phyloP scores from a whole-genome alignment of 2,888 invertebrate genomes.

The Melanostoma mellinum region DNA sequence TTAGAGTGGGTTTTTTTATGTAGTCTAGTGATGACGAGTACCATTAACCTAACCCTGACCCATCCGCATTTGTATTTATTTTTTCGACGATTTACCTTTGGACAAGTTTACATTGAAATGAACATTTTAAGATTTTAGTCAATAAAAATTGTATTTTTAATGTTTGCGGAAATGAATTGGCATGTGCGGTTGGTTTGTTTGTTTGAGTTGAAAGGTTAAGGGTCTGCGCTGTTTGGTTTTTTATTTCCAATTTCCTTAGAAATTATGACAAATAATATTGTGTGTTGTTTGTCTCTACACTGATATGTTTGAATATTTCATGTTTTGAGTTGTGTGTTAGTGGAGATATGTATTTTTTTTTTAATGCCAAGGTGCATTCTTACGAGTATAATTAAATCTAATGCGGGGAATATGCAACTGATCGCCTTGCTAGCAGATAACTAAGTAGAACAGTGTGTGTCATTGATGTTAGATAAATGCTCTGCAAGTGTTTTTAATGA shows the following conservation, averaged over 20 bases:
- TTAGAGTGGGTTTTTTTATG: background rate
- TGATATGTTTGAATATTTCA: background rate
- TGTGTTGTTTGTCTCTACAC: too few species aligned
- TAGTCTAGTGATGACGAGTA: slow-evolving; percentile 24
- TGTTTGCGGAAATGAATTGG: slow-evolving; percentile 56
- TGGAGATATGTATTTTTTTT: slow-evolving; percentile 24
- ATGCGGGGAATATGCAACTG: slow-evolving; percentile 35
- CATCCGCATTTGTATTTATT: slow-evolving; percentile 3
- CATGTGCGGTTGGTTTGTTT: slow-evolving; percentile 13
- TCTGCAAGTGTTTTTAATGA: slow-evolving; percentile 3
- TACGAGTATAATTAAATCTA: slow-evolving; percentile 21
- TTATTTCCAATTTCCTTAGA: slow-evolving; percentile 13
- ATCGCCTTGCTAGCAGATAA: slow-evolving; percentile 41
- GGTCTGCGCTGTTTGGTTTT: slow-evolving; percentile 15
- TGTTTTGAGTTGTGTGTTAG: slow-evolving; percentile 23
- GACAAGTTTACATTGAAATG: slow-evolving; percentile 37
- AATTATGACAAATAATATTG: slow-evolving; percentile 21
- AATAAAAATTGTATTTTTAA: slow-evolving; percentile 34
- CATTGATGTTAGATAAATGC: slow-evolving; percentile 12
- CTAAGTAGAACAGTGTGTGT: slow-evolving; percentile 47
- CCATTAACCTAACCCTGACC: slow-evolving; percentile 56
- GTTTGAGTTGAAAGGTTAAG: slow-evolving; percentile 38
- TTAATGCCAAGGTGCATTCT: slow-evolving; percentile 47
- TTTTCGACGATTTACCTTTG: slow-evolving; percentile 30
- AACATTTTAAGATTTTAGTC: slow-evolving; percentile 30